Base-by-base conservation (phyloP, 2,797 vertebrate species). In the Eptatretus atami region DNA sequence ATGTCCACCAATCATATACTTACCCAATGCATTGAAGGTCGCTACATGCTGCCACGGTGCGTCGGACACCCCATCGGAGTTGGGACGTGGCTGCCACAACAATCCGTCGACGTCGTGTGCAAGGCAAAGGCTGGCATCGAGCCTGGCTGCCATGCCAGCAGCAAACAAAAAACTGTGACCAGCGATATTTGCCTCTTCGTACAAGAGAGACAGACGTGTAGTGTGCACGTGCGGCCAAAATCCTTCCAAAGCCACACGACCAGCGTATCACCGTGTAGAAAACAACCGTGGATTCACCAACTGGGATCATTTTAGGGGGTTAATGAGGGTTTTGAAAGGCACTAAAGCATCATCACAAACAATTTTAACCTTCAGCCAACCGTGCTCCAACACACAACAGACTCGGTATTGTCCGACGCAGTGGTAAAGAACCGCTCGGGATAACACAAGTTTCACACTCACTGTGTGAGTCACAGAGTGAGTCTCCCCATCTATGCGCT, bases 21-120 rank as follows among this genome's bases (percentile, higher is more conserved):
- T 73, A 98, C 88, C 88, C 63, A 98, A 70, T 12, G 92, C 86
- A 63, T 95, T 92, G 71, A 98, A 98, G 1, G 92, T 98, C 65
- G 84, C 83, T 1, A 85, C 72, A 66, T 96, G 90, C 64, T 96
- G 82, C 87, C 90, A 96, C 77, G 84, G 77, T 66, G 80, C 73
- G 0, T 74, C 69, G 4, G 76, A 76, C 6, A 74, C 76, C 14
- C 78, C 70, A 12, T 12, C 57, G 2, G 15, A n/a, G 15, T 61
- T 10, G 1, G 78, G 75, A 1, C 70, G 78, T 1, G 90, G 88
- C 66, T 92, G 90, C 87, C 86, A 96, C 53, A 98, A 77, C 25
- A 98, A 76, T 24, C 84, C 87, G n/a, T 96, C 90, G 4, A 98
- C 84, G 3, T 96, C 86, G 1, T 98, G 86, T 12, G 90, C 78